These are phyloP conservation scores for Scomberomorus guttatus DNA, from an alignment of 2,797 vertebrate species.

Conservation along the genomic window DNA sequence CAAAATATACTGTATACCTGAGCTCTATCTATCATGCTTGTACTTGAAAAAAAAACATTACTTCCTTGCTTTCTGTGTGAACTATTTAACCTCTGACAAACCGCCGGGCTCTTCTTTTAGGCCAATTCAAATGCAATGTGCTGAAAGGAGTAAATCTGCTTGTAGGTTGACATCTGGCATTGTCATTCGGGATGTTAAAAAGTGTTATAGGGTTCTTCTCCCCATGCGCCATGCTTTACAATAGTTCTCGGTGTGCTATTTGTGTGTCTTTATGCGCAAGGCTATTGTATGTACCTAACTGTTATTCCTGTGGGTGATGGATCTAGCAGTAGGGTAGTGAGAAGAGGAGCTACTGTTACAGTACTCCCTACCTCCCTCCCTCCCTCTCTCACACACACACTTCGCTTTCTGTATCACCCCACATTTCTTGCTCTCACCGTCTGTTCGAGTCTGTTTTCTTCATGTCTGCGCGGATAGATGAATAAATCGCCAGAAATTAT, in stretches of 20 bases:
- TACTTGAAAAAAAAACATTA: not conserved
- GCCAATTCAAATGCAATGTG: conserved; percentile 54
- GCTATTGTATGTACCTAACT: conserved; percentile 67
- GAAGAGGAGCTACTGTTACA: conserved; percentile 57
- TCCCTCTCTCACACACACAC: not conserved
- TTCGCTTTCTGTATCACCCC: not conserved
- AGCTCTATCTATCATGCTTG: not conserved
- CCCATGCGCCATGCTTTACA: conserved; percentile 74
- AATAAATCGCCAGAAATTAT: not conserved
- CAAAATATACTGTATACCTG: conserved; percentile 25
- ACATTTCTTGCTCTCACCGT: not conserved
- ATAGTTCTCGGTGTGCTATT: conserved; percentile 68
- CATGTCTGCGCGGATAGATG: not conserved
- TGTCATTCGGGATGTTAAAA: conserved; percentile 81
- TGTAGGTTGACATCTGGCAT: conserved; percentile 74
- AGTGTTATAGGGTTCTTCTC: conserved; percentile 75
- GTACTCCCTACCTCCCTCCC: conserved; percentile 25
- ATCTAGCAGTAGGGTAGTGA: conserved; percentile 41
- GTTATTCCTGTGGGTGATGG: conserved; percentile 74
- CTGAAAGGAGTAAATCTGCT: conserved; percentile 60
- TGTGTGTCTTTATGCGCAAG: conserved; percentile 73
- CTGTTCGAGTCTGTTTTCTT: not conserved
- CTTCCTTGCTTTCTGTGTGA: conserved; percentile 47
- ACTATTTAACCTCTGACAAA: conserved; percentile 47
- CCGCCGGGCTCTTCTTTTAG: conserved; percentile 43